Conservation (phyloP, 2,797 vertebrate species). For the Aphelocoma californica region DNA sequence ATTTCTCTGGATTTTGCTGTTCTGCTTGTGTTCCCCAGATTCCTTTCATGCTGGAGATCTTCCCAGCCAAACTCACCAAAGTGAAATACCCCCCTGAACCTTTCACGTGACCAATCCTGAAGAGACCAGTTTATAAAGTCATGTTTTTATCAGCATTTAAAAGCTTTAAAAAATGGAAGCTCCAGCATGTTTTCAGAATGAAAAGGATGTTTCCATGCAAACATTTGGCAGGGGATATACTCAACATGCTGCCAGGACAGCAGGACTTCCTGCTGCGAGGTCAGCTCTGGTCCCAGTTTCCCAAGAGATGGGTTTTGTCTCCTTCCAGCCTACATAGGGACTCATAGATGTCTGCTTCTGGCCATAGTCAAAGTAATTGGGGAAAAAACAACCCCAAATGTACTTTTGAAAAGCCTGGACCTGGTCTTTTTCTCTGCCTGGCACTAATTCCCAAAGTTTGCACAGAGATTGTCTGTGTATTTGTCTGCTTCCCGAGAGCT, state of each 20-base stretch:
- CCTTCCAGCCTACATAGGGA: fast-evolving
- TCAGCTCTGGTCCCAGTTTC: neutral
- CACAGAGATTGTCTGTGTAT: neutral
- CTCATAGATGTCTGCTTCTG: neutral
- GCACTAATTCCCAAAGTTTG: neutral
- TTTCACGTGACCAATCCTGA: neutral
- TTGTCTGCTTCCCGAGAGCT: neutral
- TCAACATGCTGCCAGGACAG: neutral
- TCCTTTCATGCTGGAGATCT: neutral
- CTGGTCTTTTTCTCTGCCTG: neutral
- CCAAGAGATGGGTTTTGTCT: neutral
- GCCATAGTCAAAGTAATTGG: neutral
- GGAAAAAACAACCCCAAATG: neutral
- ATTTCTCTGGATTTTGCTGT: neutral
- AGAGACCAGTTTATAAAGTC: neutral
- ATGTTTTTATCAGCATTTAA: neutral
- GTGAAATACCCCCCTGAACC: neutral
- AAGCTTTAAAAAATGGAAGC: neutral
- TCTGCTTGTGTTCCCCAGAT: neutral
- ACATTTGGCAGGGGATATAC: neutral
- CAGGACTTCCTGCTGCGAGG: fast-evolving
- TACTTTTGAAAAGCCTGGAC: neutral
- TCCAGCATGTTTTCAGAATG: neutral
- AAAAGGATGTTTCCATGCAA: neutral
- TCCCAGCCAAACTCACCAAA: neutral